Evolutionary conservation across 2,113 vertebrate species (phyloP), one percentile per base, ranked within the genome.

Genomic region (Gobius niger): DNA sequence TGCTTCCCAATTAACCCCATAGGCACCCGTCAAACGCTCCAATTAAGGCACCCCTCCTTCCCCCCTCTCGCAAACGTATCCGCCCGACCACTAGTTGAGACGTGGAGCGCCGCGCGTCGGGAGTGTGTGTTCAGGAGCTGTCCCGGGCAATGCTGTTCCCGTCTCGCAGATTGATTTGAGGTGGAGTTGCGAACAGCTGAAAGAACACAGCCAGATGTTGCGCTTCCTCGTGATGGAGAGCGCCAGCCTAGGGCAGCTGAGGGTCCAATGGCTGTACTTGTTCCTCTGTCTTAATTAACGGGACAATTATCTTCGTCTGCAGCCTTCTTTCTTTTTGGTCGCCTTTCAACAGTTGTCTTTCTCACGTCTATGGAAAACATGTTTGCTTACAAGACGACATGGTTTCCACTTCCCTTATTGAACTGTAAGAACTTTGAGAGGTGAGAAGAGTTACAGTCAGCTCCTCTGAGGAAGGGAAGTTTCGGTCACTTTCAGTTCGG

Each of bases 1-100:
- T 87, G 90, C 84, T 87, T 89, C 85, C 87, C 88, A 90, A 90
- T 91, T 90, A 91, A 92, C 89, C 88, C 83, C 78, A 34, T 34
- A 80, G 87, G 87, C 89, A 71, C 80, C 78, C 87, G 80, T 85
- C 84, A 84, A 83, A 81, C 10, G 70, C 78, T 79, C 85, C 87
- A 90, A 89, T 90, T 90, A 91, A 85, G 85, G 73, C 82, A 69
- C 70, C 79, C 79, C 77, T 75, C 82, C 72, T 81, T 70, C 68
- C 71, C 68, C 71, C 70, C 73, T 70, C 71, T 54, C 63, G 13
- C 61, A 6, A 74, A 73, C 75, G 18, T 57, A 78, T 87, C 75
- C 76, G 40, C 64, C 63, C 53, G 15, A 63, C 47, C 70, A 63
- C 57, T 9, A 67, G 61, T 67, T 6, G 50, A 65, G 75, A 80